Evolutionary conservation across 2,797 vertebrate genomes (phyloP).

Genomic region (Sebastes paucispinis): DNA sequence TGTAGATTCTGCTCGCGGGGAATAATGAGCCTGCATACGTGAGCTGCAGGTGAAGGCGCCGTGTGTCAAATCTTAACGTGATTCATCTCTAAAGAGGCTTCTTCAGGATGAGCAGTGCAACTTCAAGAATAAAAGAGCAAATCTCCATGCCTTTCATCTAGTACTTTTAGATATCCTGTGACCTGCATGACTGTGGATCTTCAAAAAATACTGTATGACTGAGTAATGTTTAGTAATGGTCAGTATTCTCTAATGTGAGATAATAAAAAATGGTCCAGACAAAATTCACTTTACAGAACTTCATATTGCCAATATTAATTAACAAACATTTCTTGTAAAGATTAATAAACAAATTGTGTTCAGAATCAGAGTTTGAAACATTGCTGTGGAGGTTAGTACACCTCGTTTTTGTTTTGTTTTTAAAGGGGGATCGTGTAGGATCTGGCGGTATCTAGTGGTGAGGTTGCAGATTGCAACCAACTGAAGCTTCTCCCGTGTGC

Average conservation of each 20-base stretch:
- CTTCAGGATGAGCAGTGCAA: background rate
- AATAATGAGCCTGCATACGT: background rate
- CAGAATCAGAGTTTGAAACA: background rate
- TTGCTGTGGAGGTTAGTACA: background rate
- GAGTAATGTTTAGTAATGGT: background rate
- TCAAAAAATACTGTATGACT: background rate
- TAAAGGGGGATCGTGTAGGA: no score
- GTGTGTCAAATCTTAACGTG: background rate
- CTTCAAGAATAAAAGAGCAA: background rate
- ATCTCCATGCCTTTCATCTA: background rate
- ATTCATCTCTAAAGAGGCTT: constrained; percentile 9
- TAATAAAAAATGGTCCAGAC: background rate
- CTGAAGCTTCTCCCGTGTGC: no score
- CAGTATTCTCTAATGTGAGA: background rate
- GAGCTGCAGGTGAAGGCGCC: background rate
- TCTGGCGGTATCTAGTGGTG: no score
- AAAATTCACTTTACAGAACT: background rate
- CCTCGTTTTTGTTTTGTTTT: background rate
- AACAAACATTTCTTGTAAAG: background rate
- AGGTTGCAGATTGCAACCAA: no score
- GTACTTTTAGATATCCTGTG: background rate
- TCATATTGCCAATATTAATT: background rate
- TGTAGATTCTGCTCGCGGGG: background rate
- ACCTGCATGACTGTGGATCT: background rate
- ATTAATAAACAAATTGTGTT: background rate